These are phyloP conservation scores for Clarias magur DNA, from an alignment of 2,113 vertebrate species.

Conservation along the genomic window DNA sequence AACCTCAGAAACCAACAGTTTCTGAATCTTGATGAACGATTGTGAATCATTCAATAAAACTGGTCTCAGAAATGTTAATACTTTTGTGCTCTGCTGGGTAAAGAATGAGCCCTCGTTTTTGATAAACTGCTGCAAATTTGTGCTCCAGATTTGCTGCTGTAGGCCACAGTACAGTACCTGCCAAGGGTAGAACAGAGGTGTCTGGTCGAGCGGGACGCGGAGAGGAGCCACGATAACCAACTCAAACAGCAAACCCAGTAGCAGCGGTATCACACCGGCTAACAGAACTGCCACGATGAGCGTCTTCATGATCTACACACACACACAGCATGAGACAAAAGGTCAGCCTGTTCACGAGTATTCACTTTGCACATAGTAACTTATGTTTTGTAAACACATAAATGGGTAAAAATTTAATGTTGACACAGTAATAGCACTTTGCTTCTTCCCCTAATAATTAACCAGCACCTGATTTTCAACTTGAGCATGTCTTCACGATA, in stretches of 20 bases:
- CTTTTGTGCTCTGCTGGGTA: not conserved
- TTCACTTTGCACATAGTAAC: not conserved
- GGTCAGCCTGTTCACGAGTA: not conserved
- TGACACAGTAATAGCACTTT: not conserved
- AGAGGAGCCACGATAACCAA: conserved; percentile 95
- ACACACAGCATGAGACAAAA: conserved; percentile 11
- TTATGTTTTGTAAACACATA: not conserved
- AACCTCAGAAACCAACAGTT: not conserved
- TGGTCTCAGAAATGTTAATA: not conserved
- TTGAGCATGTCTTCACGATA: not conserved
- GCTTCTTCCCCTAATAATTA: not conserved
- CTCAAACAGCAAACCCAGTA: conserved; percentile 93
- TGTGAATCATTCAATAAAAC: not conserved
- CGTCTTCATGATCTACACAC: conserved; percentile 90
- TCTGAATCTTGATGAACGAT: not conserved
- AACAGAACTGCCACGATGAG: conserved; percentile 91
- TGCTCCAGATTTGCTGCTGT: too few relatives aligned
- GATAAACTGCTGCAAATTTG: too few relatives aligned
- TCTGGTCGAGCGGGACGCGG: conserved; percentile 95
- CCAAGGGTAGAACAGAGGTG: conserved; percentile 97
- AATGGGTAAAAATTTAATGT: not conserved
- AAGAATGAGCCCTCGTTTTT: not conserved
- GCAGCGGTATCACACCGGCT: conserved; percentile 90
- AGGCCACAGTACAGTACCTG: conserved; percentile 77
- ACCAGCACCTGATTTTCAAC: not conserved